Evolutionary conservation across 2,113 vertebrate species (phyloP).

Genomic region (Tinamus guttatus): DNA sequence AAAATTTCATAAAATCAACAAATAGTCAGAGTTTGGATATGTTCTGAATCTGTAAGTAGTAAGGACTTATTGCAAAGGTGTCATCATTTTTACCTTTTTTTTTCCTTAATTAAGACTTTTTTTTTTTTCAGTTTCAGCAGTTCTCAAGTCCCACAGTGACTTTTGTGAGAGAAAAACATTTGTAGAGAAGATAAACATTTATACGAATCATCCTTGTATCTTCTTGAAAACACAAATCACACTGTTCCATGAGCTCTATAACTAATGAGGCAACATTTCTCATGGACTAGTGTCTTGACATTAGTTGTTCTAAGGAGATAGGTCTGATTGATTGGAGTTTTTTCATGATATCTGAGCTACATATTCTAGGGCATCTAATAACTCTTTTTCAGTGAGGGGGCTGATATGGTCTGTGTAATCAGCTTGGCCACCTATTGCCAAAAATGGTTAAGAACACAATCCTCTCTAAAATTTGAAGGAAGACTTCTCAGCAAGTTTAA

Average conservation of each 20-base stretch:
- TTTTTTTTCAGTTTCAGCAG: background rate
- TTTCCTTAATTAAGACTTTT: background rate
- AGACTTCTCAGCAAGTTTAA: background rate
- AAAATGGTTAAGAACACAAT: background rate
- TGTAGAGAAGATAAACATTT: background rate
- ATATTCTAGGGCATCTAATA: background rate
- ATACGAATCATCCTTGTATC: background rate
- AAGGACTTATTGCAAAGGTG: background rate
- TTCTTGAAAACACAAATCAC: background rate
- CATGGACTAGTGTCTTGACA: background rate
- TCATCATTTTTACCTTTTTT: background rate
- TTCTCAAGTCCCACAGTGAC: background rate
- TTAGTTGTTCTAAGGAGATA: background rate
- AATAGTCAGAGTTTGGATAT: constrained; percentile 33
- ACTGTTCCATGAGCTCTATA: background rate
- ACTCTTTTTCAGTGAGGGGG: background rate
- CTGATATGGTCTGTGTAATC: background rate
- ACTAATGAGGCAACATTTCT: background rate
- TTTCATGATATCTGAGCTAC: background rate
- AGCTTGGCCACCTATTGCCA: background rate
- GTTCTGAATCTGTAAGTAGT: constrained; percentile 33
- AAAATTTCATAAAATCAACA: constrained; percentile 63
- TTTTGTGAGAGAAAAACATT: background rate
- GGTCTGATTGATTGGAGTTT: background rate
- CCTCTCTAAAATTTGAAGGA: background rate